Conservation (phyloP, 2,113 vertebrate species). For the Hydrochoerus hydrochaeris region DNA sequence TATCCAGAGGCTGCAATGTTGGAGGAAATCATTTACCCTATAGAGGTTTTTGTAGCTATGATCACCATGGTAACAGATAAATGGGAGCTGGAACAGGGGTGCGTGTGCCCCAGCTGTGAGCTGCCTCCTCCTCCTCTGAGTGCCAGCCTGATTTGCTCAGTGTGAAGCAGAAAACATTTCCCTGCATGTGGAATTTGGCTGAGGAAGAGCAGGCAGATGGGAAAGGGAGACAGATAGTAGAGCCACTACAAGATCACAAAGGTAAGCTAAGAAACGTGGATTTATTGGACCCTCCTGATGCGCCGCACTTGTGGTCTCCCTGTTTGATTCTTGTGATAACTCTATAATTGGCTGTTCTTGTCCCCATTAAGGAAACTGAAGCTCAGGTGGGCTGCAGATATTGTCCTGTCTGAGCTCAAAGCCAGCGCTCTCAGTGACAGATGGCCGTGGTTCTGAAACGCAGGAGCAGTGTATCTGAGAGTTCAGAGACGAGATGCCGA, state of each 20-base stretch:
- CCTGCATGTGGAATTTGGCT: slow-evolving; percentile 31
- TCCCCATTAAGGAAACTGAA: neutral
- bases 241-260: neutral
- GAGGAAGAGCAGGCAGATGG: neutral
- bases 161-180: neutral
- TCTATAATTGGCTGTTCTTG: neutral
- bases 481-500: rapidly evolving
- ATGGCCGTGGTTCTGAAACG: neutral
- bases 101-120: slow-evolving; percentile 39
- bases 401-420: neutral
- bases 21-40: slow-evolving; percentile 28
- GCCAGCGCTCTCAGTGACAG: neutral
- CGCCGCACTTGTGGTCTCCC: neutral
- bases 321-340: neutral
- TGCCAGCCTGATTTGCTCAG: neutral
- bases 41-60: neutral
- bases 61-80: slow-evolving; percentile 69
- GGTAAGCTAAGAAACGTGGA: rapidly evolving
- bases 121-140: neutral
- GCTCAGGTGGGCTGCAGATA: neutral
- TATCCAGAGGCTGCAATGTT: neutral
- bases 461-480: neutral
- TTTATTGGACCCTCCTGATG: neutral
- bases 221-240: neutral
- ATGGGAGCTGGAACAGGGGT: neutral